Evolutionary conservation across 1,140 invertebrate genomes (phyloP).

Genomic region (Drosophila busckii): DNA sequence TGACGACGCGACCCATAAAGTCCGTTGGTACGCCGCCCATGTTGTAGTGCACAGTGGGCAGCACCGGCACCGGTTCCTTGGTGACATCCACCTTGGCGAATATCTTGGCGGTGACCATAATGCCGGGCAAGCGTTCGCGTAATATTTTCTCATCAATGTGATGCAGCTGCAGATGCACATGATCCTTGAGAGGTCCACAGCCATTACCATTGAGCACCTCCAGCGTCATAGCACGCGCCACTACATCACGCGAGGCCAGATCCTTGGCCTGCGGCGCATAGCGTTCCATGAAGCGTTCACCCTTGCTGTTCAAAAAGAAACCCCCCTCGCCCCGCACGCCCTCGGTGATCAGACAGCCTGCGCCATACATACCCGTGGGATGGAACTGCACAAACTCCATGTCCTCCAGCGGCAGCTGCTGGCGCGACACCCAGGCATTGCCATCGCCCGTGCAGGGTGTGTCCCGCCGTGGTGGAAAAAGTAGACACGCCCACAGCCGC

Average conservation of each 20-base stretch:
- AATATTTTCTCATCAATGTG: slow-evolving; percentile 96
- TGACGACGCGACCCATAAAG: slow-evolving; percentile 92
- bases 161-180: slow-evolving; percentile 96
- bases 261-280: slow-evolving; percentile 99
- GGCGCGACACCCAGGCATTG: slow-evolving; percentile 95
- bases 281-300: slow-evolving; percentile 99
- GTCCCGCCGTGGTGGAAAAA: slow-evolving; percentile 99
- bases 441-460: slow-evolving; percentile 99
- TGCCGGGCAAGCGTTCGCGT: slow-evolving; percentile 87
- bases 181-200: slow-evolving; percentile 97
- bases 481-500: slow-evolving; percentile 93
- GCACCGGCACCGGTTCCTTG: slow-evolving; percentile 96
- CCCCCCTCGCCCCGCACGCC: slow-evolving; percentile 97
- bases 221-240: slow-evolving; percentile 97
- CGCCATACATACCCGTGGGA: slow-evolving; percentile 99
- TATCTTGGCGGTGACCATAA: slow-evolving; percentile 96
- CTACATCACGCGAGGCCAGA: slow-evolving; percentile 99
- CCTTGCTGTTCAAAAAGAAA: slow-evolving; percentile 95
- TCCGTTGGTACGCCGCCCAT: slow-evolving; percentile 99
- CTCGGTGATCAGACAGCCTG: slow-evolving; percentile 98
- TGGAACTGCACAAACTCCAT: slow-evolving; percentile 99
- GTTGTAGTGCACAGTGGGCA: slow-evolving; percentile 99
- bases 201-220: slow-evolving; percentile 97
- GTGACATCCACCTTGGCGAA: slow-evolving; percentile 99
- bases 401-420: slow-evolving; percentile 93